phyloP scores from a whole-genome alignment of 2,888 invertebrate species.

The Lymantria monacha region DNA sequence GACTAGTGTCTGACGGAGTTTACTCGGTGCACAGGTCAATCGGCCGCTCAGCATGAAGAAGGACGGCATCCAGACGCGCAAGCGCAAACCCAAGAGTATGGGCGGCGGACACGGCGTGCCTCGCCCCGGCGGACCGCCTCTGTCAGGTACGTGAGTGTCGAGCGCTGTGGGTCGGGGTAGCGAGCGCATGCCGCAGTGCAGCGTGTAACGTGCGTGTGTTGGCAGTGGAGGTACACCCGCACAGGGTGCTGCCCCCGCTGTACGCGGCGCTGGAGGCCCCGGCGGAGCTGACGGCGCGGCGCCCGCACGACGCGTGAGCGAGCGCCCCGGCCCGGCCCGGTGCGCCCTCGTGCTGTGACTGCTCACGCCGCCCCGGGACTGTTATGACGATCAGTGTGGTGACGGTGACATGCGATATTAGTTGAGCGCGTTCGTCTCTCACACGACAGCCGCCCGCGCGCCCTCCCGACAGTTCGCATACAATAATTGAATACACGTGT shows the following conservation, averaged over 20 bases:
- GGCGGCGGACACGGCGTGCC: conserved; percentile 60
- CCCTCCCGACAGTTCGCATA: too few species aligned
- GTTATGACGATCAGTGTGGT: too few species aligned
- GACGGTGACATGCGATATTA: too few species aligned
- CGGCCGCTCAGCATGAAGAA: conserved; percentile 99
- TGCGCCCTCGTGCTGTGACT: background rate
- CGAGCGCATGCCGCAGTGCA: conserved; percentile 4
- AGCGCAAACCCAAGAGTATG: conserved; percentile 92
- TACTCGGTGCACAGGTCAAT: conserved; percentile 86
- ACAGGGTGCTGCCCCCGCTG: conserved; percentile 76
- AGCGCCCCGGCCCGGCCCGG: background rate
- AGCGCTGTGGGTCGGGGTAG: conserved; percentile 8
- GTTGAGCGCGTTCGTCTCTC: too few species aligned
- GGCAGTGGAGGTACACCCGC: conserved; percentile 70
- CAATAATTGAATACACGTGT: too few species aligned
- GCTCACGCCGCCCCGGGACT: background rate
- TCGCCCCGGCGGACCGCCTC: conserved; percentile 48
- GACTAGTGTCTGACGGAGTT: conserved; percentile 11
- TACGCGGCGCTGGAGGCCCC: conserved; percentile 69
- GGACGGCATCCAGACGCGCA: conserved; percentile 98
- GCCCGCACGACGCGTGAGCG: conserved; percentile 58
- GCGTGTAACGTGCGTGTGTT: conserved; percentile 47
- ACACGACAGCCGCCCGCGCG: too few species aligned
- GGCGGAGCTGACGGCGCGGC: conserved; percentile 53
- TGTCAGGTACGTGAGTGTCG: conserved; percentile 47